A percentile compares a stretch with the other conserved stretches of the same genome.
Evolutionary conservation across 2,888 invertebrate genomes (phyloP).

Genomic region (Chymomyza caudatula): DNA sequence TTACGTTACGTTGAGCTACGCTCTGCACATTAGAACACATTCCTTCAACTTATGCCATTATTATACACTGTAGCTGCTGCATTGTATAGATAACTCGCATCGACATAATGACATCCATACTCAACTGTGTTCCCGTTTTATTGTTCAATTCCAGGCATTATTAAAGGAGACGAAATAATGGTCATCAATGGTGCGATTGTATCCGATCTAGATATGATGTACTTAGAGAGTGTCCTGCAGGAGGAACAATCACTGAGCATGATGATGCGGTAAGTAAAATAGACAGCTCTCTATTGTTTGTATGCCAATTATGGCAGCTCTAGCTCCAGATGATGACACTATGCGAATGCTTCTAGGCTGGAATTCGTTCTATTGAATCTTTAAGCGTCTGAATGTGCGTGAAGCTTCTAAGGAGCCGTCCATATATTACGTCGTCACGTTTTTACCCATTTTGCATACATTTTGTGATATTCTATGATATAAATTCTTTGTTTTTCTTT

Average conservation of each 20-base stretch:
- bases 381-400: no score
- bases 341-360: no score
- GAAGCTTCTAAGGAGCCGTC: no score
- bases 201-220: conserved; percentile 99
- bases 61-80: conserved; percentile 8
- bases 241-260: conserved; percentile 96
- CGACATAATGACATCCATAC: background rate
- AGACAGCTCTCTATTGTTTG: background rate
- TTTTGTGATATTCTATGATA: no score
- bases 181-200: conserved; percentile 99
- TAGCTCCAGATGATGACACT: no score
- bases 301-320: background rate
- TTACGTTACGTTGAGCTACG: conserved; percentile 29
- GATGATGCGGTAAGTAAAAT: conserved; percentile 89
- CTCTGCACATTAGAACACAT: conserved; percentile 3
- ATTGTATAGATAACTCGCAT: conserved; percentile 3
- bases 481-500: no score
- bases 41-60: conserved; percentile 22
- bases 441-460: no score
- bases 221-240: conserved; percentile 96
- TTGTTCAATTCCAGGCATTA: conserved; percentile 85
- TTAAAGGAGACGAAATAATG: conserved; percentile 98
- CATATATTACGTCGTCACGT: no score
- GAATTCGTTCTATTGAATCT: no score
- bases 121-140: conserved; percentile 1